Conservation (phyloP, 2,113 vertebrate species). For the Phylloscopus trochilus region DNA sequence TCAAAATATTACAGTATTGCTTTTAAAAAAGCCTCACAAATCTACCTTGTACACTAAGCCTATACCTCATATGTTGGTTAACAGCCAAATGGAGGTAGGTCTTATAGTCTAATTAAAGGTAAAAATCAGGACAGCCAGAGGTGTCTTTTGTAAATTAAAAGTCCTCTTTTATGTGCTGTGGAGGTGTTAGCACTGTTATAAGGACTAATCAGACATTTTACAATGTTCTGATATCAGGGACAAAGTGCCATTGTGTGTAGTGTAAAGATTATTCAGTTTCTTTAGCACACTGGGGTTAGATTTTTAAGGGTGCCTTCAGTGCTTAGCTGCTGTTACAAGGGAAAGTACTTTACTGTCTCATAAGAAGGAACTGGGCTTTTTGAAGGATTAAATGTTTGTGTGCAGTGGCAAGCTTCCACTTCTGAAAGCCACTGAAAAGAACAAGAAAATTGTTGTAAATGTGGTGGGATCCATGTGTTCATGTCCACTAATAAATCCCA, state of each 20-base stretch:
- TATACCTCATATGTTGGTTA: slow-evolving; percentile 55
- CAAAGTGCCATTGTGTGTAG: slow-evolving; percentile 62
- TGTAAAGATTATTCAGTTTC: slow-evolving; percentile 75
- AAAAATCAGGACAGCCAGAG: slow-evolving; percentile 73
- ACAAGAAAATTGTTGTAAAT: not conserved
- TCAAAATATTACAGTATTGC: slow-evolving; percentile 47
- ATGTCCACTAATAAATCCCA: not conserved
- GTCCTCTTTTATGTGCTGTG: slow-evolving; percentile 72
- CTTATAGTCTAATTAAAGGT: slow-evolving; percentile 75
- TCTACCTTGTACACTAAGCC: slow-evolving; percentile 28
- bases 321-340: slow-evolving; percentile 71
- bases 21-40: slow-evolving; percentile 41
- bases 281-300: slow-evolving; percentile 66
- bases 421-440: slow-evolving; percentile 37
- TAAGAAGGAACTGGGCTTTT: slow-evolving; percentile 66
- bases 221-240: slow-evolving; percentile 68
- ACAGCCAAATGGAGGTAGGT: slow-evolving; percentile 68
- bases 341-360: slow-evolving; percentile 72
- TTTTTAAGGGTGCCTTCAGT: slow-evolving; percentile 70
- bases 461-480: not conserved
- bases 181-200: slow-evolving; percentile 74
- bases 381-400: slow-evolving; percentile 54
- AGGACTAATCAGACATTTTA: slow-evolving; percentile 80
- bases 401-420: slow-evolving; percentile 25
- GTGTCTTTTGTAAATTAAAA: slow-evolving; percentile 76